phyloP scores from a whole-genome alignment of 2,113 vertebrate genomes.

The Semnornis frantzii region DNA sequence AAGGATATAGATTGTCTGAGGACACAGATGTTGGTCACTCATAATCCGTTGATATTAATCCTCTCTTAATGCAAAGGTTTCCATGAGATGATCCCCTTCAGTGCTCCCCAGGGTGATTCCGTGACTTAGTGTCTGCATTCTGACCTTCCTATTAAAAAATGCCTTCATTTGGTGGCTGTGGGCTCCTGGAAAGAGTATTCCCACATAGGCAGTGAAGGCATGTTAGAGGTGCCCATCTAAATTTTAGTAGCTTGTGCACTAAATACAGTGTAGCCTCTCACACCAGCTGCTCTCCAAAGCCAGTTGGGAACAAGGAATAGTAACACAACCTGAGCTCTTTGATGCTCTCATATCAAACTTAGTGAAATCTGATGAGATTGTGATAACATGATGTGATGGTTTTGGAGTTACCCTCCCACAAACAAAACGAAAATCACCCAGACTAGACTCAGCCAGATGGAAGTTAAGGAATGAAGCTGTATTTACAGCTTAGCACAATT shows the following conservation, averaged over 20 bases:
- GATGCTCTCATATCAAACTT: neutral
- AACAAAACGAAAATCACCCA: too few relatives aligned
- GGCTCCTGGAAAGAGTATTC: neutral
- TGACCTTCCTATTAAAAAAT: neutral
- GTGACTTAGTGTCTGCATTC: neutral
- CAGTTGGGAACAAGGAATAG: neutral
- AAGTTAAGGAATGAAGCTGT: too few relatives aligned
- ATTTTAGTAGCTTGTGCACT: neutral
- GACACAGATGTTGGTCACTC: neutral
- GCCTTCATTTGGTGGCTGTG: neutral
- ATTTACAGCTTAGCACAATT: too few relatives aligned
- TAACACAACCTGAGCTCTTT: neutral
- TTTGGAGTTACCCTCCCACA: too few relatives aligned
- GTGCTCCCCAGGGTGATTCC: neutral
- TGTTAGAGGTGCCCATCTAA: neutral
- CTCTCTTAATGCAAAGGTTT: neutral
- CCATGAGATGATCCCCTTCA: neutral
- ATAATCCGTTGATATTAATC: neutral
- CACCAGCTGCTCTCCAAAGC: neutral
- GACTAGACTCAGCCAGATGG: too few relatives aligned
- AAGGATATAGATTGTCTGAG: neutral
- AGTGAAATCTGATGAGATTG: neutral
- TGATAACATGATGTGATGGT: neutral
- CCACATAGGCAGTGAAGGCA: neutral
- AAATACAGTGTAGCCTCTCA: neutral